A percentile compares a stretch with the other conserved stretches of the same genome.
Conservation (phyloP, 2,113 vertebrate genomes). For the Copsychus sechellarum region DNA sequence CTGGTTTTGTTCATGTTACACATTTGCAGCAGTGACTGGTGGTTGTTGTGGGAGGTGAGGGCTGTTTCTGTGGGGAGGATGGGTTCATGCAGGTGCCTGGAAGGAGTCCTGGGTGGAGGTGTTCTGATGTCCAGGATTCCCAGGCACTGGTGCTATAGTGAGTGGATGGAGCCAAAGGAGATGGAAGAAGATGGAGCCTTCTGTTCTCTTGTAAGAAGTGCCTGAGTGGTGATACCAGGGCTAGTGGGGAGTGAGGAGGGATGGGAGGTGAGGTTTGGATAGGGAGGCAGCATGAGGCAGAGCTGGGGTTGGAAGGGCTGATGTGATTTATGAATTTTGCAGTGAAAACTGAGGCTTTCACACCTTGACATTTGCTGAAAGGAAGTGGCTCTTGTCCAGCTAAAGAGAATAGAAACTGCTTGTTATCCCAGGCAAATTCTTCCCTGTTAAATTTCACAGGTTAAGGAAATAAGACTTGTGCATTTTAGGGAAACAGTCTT, state of each 20-base stretch:
- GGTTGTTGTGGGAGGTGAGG: not conserved
- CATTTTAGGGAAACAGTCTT: not conserved
- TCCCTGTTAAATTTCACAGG: not conserved
- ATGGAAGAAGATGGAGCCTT: not conserved
- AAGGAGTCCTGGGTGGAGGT: not conserved
- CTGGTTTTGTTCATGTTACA: not conserved
- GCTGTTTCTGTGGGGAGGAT: not conserved
- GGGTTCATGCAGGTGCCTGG: not conserved
- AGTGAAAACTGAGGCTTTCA: not conserved
- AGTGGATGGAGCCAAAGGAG: not conserved
- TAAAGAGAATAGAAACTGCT: not conserved
- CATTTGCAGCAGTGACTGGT: not conserved
- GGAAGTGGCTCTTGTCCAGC: not conserved
- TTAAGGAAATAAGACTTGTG: not conserved
- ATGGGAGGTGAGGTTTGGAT: not conserved
- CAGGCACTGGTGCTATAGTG: not conserved
- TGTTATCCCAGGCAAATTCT: not conserved
- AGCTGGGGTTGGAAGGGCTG: not conserved
- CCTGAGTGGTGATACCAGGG: not conserved
- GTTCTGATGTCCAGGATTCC: not conserved
- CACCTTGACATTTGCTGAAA: not conserved
- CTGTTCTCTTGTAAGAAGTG: not conserved
- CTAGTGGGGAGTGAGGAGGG: not conserved
- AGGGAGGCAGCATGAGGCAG: not conserved
- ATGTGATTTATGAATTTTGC: not conserved